phyloP scores from a whole-genome alignment of 2,888 invertebrate genomes.

The Argyresthia goedartella region DNA sequence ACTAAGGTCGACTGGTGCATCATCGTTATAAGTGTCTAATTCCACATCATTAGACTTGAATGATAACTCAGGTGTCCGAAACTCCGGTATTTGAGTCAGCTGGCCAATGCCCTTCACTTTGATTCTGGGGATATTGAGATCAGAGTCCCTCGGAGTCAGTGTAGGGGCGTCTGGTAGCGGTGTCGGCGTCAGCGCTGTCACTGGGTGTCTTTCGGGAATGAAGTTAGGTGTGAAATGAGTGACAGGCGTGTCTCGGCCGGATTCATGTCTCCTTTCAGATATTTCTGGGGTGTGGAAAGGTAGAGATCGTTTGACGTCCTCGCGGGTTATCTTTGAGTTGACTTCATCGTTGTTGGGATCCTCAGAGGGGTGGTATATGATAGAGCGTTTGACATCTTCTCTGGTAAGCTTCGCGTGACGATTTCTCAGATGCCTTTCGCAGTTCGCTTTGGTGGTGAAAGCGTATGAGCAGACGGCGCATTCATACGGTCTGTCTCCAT shows the following conservation, averaged over 20 bases:
- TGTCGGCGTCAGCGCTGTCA: constrained; percentile 39
- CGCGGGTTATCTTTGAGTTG: constrained; percentile 64
- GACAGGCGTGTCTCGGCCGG: constrained; percentile 50
- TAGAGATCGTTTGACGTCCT: constrained; percentile 68
- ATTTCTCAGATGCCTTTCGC: constrained; percentile 94
- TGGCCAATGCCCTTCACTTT: constrained; percentile 76
- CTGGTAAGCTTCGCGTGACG: constrained; percentile 88
- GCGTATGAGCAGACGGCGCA: constrained; percentile 96
- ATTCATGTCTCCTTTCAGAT: constrained; percentile 49
- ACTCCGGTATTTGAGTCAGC: constrained; percentile 69
- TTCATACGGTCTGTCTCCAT: constrained; percentile 95
- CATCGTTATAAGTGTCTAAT: constrained; percentile 54
- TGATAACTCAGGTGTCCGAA: constrained; percentile 41
- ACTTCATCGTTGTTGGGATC: constrained; percentile 85
- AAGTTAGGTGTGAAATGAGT: constrained; percentile 55
- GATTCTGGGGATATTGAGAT: constrained; percentile 54
- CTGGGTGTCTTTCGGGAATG: constrained; percentile 58
- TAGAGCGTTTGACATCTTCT: constrained; percentile 89
- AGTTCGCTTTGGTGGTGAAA: constrained; percentile 97
- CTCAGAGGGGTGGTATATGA: constrained; percentile 89
- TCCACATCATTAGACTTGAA: constrained; percentile 43
- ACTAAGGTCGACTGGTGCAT: constrained; percentile 76
- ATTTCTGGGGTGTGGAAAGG: constrained; percentile 66
- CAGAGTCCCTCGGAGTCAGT: constrained; percentile 45
- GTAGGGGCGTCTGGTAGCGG: constrained; percentile 43